Percentiles rank a stretch among this genome's conserved stretches.
Evolutionary conservation across 1,140 invertebrate species (phyloP).

Genomic region (Macrobrachium nipponense): DNA sequence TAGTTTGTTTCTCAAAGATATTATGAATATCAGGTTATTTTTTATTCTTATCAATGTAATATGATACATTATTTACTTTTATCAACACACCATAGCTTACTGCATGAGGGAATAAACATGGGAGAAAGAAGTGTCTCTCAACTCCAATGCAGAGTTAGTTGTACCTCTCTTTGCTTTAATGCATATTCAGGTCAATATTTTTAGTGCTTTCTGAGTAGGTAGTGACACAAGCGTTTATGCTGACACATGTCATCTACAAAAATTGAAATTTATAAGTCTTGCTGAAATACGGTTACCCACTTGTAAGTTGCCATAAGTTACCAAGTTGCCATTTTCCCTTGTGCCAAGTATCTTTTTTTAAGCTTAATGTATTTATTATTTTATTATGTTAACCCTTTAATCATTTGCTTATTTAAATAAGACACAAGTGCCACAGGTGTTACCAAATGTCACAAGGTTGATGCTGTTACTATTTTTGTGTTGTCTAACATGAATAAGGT

Average conservation of each 20-base stretch:
- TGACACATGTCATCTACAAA: not conserved
- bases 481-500: not conserved
- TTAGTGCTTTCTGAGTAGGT: too few relatives aligned
- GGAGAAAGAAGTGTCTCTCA: too few relatives aligned
- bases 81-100: too few relatives aligned
- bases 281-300: not conserved
- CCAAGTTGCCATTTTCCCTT: constrained; percentile 58
- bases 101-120: too few relatives aligned
- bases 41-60: too few relatives aligned
- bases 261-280: not conserved
- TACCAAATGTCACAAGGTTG: constrained; percentile 38
- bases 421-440: not conserved
- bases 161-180: too few relatives aligned
- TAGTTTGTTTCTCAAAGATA: too few relatives aligned
- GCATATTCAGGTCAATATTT: too few relatives aligned
- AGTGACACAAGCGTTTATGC: not conserved
- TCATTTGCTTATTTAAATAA: constrained; percentile 11
- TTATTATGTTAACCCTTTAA: constrained; percentile 1
- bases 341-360: constrained; percentile 58
- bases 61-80: too few relatives aligned
- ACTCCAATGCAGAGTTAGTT: too few relatives aligned
- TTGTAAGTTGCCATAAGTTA: constrained; percentile 54
- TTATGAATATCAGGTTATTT: too few relatives aligned
- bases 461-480: not conserved
- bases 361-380: constrained; percentile 45